A percentile compares a stretch with the other conserved stretches of the same genome.
Conservation (phyloP, 2,797 vertebrate genomes). For the Cuniculus paca region DNA sequence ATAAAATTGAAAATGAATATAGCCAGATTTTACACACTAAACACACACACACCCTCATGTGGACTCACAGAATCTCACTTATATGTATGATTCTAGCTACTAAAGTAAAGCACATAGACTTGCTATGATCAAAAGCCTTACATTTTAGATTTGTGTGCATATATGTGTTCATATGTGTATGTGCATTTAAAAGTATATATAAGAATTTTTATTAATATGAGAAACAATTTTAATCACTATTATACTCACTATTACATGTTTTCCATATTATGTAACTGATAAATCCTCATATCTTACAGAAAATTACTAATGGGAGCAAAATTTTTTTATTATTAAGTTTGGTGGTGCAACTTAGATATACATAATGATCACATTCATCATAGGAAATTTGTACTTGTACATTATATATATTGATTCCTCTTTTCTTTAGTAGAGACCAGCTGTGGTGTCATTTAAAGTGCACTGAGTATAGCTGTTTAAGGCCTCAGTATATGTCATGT, state of each 20-base stretch:
- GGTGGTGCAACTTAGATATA: too few species aligned
- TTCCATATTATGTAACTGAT: background rate
- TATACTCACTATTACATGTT: background rate
- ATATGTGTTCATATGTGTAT: background rate
- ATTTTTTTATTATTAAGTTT: too few species aligned
- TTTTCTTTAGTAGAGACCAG: too few species aligned
- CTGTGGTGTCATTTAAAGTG: too few species aligned
- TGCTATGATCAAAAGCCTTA: background rate
- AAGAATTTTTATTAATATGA: background rate
- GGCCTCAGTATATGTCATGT: too few species aligned
- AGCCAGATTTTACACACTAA: background rate
- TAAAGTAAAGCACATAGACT: background rate
- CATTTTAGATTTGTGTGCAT: background rate
- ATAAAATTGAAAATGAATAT: background rate
- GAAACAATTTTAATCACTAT: background rate
- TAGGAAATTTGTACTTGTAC: too few species aligned
- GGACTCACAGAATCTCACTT: background rate
- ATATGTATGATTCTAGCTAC: background rate
- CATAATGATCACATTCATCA: too few species aligned
- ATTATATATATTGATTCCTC: too few species aligned
- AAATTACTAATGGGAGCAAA: background rate
- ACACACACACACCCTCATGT: background rate
- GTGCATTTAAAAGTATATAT: background rate
- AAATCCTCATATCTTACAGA: background rate
- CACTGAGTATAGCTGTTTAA: too few species aligned